Evolutionary conservation across 2,888 invertebrate species (phyloP).

Genomic region (Oligia fasciuncula): DNA sequence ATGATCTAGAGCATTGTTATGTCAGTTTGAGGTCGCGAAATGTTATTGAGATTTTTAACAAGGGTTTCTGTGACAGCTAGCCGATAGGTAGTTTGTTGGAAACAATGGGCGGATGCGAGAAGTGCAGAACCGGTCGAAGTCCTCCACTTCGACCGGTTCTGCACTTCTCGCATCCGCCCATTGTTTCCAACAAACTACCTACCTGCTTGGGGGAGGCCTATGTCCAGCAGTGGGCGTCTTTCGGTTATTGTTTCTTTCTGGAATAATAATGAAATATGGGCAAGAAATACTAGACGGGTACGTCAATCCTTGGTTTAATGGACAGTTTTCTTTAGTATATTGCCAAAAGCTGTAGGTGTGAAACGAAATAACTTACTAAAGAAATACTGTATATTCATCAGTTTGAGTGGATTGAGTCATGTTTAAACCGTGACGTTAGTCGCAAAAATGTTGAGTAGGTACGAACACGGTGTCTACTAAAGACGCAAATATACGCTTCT

Average conservation of each 20-base stretch:
- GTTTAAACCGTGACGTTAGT: conserved; percentile 21
- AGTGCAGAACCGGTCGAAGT: too few species aligned
- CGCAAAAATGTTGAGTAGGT: background rate
- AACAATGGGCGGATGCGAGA: too few species aligned
- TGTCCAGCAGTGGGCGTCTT: too few species aligned
- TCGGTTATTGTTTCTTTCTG: background rate
- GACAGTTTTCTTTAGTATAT: conserved; percentile 24
- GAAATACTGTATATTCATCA: conserved; percentile 25
- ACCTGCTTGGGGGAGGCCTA: too few species aligned
- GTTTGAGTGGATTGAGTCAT: conserved; percentile 29
- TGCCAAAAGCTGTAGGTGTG: conserved; percentile 49
- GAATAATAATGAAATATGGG: conserved; percentile 23
- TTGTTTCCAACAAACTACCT: too few species aligned
- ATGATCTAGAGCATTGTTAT: background rate
- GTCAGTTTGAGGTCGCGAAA: background rate
- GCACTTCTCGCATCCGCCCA: too few species aligned
- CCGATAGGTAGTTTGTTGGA: background rate
- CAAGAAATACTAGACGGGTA: background rate
- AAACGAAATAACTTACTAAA: conserved; percentile 7
- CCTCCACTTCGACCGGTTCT: too few species aligned
- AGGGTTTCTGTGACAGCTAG: background rate
- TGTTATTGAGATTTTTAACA: background rate
- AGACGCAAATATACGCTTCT: background rate
- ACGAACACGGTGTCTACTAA: background rate
- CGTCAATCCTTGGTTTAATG: conserved; percentile 3